A percentile compares a stretch with the other conserved stretches of the same genome.
phyloP scores from a whole-genome alignment of 2,888 invertebrate species.

The Zygothrica quintamaculata region DNA sequence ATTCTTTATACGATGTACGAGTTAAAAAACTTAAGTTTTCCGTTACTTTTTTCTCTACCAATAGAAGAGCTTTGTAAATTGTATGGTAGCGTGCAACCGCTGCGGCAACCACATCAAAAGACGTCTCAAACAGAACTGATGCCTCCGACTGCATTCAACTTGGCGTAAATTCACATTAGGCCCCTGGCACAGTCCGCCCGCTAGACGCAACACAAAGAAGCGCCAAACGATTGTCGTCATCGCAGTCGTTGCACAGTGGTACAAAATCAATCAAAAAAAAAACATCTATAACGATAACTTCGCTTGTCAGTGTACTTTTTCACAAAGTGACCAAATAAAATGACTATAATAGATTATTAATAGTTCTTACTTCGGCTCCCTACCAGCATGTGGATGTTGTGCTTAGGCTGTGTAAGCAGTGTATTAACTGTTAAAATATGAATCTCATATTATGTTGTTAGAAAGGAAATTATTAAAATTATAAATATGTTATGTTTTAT shows the following conservation, averaged over 20 bases:
- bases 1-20: constrained; percentile 18
- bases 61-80: constrained; percentile 10
- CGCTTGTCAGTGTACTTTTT: too few relatives aligned
- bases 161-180: constrained; percentile 78
- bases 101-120: constrained; percentile 77
- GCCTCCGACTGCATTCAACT: constrained; percentile 73
- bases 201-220: constrained; percentile 65
- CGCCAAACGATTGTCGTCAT: constrained; percentile 55
- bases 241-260: constrained; percentile 60
- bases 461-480: too few relatives aligned
- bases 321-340: too few relatives aligned
- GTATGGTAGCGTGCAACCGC: constrained; percentile 34
- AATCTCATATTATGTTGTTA: too few relatives aligned
- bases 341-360: too few relatives aligned
- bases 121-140: constrained; percentile 81
- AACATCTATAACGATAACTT: too few relatives aligned
- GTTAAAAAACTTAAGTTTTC: constrained; percentile 9
- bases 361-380: too few relatives aligned
- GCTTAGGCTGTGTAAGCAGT: too few relatives aligned
- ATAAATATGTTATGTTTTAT: too few relatives aligned
- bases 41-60: constrained; percentile 35
- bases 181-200: constrained; percentile 66
- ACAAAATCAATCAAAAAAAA: too few relatives aligned
- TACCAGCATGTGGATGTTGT: too few relatives aligned
- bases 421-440: too few relatives aligned